Evolutionary conservation across 2,797 vertebrate species (phyloP).

Genomic region (Mormyrus proboscirostris): DNA sequence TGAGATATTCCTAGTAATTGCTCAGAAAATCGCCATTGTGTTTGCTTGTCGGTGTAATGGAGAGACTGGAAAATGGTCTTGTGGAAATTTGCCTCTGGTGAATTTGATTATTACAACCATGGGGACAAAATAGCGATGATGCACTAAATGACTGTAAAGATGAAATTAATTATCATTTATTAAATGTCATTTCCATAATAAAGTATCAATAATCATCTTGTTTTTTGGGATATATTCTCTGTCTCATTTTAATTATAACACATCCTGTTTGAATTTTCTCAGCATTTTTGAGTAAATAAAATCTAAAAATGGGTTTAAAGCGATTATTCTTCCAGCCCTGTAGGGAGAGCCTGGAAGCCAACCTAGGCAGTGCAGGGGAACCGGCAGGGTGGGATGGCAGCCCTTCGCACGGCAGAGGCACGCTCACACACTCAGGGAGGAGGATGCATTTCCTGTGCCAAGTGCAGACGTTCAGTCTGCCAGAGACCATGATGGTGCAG

Average conservation of each 20-base stretch:
- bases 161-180: not conserved
- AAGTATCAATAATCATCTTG: not conserved
- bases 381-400: not conserved
- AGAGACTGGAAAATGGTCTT: not conserved
- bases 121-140: not conserved
- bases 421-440: not conserved
- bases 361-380: not conserved
- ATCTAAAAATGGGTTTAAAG: not conserved
- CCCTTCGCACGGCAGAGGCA: not conserved
- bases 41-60: not conserved
- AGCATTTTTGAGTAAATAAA: not conserved
- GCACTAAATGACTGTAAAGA: not conserved
- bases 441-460: not conserved
- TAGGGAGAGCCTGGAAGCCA: not conserved
- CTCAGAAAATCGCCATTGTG: not conserved
- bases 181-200: not conserved
- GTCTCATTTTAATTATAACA: not conserved
- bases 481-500: not conserved
- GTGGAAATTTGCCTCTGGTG: not conserved
- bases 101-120: not conserved
- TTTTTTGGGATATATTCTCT: not conserved
- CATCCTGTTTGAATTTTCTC: too few relatives aligned
- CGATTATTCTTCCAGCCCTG: not conserved
- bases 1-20: not conserved
- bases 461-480: not conserved